phyloP scores from a whole-genome alignment of 2,797 vertebrate species.

The Danio albolineatus region DNA sequence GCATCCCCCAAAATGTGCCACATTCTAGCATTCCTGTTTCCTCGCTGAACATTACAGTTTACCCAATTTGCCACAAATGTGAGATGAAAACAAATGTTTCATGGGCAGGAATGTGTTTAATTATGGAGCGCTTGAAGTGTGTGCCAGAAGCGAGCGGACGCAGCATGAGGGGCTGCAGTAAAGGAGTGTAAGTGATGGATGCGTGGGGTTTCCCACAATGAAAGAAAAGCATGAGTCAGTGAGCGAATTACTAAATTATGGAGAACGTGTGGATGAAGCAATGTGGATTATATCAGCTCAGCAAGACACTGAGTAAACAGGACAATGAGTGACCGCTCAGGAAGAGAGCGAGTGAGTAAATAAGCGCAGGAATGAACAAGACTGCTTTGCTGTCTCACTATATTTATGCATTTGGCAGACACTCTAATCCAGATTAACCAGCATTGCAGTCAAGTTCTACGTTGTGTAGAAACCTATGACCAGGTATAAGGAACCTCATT shows the following conservation, averaged over 20 bases:
- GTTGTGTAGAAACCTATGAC: neutral
- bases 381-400: neutral
- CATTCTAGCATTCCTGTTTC: constrained; percentile 1
- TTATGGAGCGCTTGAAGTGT: constrained; percentile 29
- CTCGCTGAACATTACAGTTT: constrained; percentile 35
- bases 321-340: neutral
- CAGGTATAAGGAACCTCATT: neutral
- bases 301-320: constrained; percentile 12
- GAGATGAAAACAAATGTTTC: neutral
- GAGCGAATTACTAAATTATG: constrained; percentile 13
- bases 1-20: constrained; percentile 40
- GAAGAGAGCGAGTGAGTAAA: neutral
- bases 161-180: constrained; percentile 11
- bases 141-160: constrained; percentile 16
- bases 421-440: neutral
- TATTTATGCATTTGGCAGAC: neutral
- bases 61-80: constrained; percentile 39
- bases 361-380: neutral
- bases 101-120: constrained; percentile 38
- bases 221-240: constrained; percentile 44
- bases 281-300: constrained; percentile 35
- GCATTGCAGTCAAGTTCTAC: neutral
- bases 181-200: constrained; percentile 42
- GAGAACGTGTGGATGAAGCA: constrained; percentile 27
- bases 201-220: constrained; percentile 46